A percentile compares a stretch with the other conserved stretches of the same genome.
Conservation (phyloP, 2,888 invertebrate genomes). For the Notocelia uddmanniana region DNA sequence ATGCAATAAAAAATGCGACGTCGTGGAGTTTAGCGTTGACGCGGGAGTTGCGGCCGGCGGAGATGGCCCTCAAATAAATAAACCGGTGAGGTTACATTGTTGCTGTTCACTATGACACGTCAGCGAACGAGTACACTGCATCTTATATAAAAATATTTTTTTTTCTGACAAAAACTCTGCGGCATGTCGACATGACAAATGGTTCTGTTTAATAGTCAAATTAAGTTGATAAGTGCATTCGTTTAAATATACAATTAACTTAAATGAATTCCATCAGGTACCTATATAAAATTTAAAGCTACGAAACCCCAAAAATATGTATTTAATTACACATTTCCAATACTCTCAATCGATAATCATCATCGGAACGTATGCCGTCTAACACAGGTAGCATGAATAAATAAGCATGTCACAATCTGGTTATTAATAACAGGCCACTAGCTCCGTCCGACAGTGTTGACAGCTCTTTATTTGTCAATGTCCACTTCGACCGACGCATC, state of each 20-base stretch:
- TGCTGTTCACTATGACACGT: background rate
- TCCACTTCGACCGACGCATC: conserved; percentile 62
- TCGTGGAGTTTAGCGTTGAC: conserved; percentile 51
- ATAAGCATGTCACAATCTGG: conserved; percentile 69
- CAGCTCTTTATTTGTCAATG: conserved; percentile 79
- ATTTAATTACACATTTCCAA: conserved; percentile 20
- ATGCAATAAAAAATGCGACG: conserved; percentile 67
- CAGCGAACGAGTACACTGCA: background rate
- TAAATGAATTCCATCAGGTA: background rate
- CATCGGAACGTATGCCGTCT: conserved; percentile 40
- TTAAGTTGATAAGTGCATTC: background rate
- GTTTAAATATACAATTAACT: background rate
- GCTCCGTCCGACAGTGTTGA: conserved; percentile 70
- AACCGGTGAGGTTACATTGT: conserved; percentile 5
- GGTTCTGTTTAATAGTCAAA: background rate
- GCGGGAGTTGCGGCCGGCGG: conserved; percentile 15
- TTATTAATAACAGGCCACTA: conserved; percentile 74
- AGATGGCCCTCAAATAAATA: background rate
- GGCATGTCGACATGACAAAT: no score
- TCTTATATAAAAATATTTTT: background rate
- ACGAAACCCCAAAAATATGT: conserved; percentile 16
- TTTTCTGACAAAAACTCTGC: background rate
- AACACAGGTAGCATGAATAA: conserved; percentile 77
- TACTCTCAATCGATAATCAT: conserved; percentile 18
- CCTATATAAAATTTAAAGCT: background rate